Conservation (phyloP, 2,888 invertebrate genomes). For the Hypomecis punctinalis region DNA sequence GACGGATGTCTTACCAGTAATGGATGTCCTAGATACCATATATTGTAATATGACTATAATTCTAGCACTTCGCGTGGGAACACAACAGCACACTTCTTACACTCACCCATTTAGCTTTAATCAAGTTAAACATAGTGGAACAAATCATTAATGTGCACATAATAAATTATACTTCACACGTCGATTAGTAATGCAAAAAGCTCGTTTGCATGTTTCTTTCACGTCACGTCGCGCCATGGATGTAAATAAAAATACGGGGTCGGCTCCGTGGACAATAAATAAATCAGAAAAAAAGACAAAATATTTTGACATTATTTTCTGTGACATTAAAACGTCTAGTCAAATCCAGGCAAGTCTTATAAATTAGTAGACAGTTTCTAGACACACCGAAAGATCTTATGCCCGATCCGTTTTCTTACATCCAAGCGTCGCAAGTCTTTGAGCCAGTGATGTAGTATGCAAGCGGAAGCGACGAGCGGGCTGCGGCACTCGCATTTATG, state of each 20-base stretch:
- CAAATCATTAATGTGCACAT: slow-evolving; percentile 45
- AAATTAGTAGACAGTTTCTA: no score
- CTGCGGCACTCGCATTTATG: slow-evolving; percentile 34
- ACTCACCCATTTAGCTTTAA: slow-evolving; percentile 25
- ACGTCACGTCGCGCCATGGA: slow-evolving; percentile 45
- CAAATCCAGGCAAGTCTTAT: no score
- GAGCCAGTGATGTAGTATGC: slow-evolving; percentile 31
- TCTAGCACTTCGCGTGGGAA: slow-evolving; percentile 16
- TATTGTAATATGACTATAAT: no score
- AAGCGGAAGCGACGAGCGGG: slow-evolving; percentile 45
- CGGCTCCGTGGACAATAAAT: no score
- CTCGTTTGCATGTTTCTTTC: slow-evolving; percentile 47
- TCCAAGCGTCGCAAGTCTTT: slow-evolving; percentile 26
- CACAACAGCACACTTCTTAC: slow-evolving; percentile 1
- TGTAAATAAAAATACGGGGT: no score
- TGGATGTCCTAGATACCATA: no score
- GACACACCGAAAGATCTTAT: no score
- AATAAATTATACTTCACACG: slow-evolving; percentile 53
- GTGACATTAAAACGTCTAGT: no score
- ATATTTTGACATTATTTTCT: no score
- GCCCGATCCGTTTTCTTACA: no score
- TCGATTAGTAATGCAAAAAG: slow-evolving; percentile 60
- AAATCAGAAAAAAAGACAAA: no score
- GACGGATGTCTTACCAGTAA: no score
- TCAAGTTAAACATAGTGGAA: slow-evolving; percentile 35